These are phyloP conservation scores for Theodoxus fluviatilis DNA, from an alignment of 2,888 invertebrate genomes.

Conservation along the genomic window DNA sequence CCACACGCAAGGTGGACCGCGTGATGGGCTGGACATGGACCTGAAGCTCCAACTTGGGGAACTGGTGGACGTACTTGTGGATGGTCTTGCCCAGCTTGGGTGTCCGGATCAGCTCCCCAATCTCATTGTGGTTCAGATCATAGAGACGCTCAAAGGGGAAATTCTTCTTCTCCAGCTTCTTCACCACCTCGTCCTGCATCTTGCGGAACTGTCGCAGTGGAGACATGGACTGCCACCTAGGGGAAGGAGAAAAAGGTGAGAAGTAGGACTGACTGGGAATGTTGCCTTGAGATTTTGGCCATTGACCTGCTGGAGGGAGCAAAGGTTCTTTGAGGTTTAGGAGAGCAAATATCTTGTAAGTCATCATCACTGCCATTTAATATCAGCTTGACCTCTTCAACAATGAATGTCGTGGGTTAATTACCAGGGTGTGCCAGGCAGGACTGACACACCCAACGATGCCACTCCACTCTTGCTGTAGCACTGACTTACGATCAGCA, in stretches of 20 bases:
- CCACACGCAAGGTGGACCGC: slow-evolving; percentile 84
- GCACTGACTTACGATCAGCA: too few relatives aligned
- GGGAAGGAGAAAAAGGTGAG: neutral
- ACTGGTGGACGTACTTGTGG: slow-evolving; percentile 92
- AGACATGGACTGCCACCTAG: slow-evolving; percentile 95
- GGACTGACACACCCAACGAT: too few relatives aligned
- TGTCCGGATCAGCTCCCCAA: slow-evolving; percentile 89
- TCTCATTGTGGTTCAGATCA: slow-evolving; percentile 95
- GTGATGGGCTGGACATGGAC: slow-evolving; percentile 99
- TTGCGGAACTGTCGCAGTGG: slow-evolving; percentile 95
- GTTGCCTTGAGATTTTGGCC: too few relatives aligned
- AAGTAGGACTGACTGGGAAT: too few relatives aligned
- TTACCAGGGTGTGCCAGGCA: too few relatives aligned
- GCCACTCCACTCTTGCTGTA: too few relatives aligned
- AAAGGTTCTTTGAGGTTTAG: too few relatives aligned
- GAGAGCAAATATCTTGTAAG: too few relatives aligned
- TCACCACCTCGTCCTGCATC: slow-evolving; percentile 95
- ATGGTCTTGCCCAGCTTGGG: slow-evolving; percentile 89
- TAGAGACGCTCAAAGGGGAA: slow-evolving; percentile 77
- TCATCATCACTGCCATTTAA: too few relatives aligned
- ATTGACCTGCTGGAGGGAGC: too few relatives aligned
- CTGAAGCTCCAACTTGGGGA: slow-evolving; percentile 90
- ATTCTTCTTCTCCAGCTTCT: slow-evolving; percentile 95
- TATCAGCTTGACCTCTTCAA: too few relatives aligned
- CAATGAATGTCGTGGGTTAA: too few relatives aligned